Percentiles rank a stretch among this genome's conserved stretches.
These are phyloP conservation scores for Crax fasciolata DNA, from an alignment of 2,797 vertebrate species.

Conservation along the genomic window DNA sequence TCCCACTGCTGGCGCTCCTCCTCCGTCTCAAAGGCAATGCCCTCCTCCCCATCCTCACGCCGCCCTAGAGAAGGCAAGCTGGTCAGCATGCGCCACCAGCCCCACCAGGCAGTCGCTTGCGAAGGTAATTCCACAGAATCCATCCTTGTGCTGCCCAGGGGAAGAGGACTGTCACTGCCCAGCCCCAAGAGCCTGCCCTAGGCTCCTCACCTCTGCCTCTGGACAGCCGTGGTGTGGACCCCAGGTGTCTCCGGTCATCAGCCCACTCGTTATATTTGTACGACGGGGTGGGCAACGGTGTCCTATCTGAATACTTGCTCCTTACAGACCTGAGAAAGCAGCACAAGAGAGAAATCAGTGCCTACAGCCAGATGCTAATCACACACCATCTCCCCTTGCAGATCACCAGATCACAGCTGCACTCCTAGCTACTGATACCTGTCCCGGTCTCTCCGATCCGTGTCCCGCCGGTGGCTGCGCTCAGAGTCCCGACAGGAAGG, in stretches of 20 bases:
- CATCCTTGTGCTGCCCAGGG: accelerated
- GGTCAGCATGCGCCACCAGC: not conserved
- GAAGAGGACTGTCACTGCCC: accelerated
- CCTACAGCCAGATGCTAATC: not conserved
- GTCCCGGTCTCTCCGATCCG: slow-evolving; percentile 90
- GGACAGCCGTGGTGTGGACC: slow-evolving; percentile 94
- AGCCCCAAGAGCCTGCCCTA: accelerated
- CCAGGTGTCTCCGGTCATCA: slow-evolving; percentile 93
- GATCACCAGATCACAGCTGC: not conserved
- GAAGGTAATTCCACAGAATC: not conserved
- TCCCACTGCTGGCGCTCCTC: slow-evolving; percentile 96
- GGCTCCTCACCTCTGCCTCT: slow-evolving; percentile 90
- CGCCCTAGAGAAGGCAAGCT: slow-evolving; percentile 78
- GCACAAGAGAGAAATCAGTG: accelerated
- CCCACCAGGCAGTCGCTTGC: too few species aligned
- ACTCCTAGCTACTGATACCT: slow-evolving; percentile 44
- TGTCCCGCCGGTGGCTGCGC: slow-evolving; percentile 89
- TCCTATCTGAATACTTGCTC: slow-evolving; percentile 90
- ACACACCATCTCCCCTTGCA: not conserved
- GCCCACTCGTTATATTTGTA: slow-evolving; percentile 99
- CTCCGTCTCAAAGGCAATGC: slow-evolving; percentile 92
- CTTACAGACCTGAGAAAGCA: slow-evolving; percentile 88
- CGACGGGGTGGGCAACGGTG: slow-evolving; percentile 93
- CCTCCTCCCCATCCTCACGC: slow-evolving; percentile 88
- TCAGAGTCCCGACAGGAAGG: slow-evolving; percentile 89